Conservation (phyloP, 2,797 vertebrate genomes). For the Limosa lapponica region DNA sequence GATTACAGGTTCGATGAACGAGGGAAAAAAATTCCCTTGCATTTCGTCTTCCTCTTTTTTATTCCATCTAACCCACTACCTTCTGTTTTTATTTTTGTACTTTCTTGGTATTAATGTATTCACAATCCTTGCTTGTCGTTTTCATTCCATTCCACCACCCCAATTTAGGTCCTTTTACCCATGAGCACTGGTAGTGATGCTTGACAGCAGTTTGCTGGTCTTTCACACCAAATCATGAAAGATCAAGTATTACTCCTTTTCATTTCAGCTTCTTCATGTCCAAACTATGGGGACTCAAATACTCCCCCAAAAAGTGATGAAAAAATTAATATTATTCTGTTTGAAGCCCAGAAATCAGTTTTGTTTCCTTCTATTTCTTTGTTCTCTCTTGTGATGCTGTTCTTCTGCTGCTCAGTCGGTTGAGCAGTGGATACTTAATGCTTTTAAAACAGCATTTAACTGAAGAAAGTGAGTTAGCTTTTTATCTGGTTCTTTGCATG, state of each 20-base stretch:
- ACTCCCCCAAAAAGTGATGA: background rate
- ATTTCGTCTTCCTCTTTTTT: background rate
- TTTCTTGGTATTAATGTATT: background rate
- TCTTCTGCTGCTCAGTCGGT: background rate
- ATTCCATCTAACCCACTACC: background rate
- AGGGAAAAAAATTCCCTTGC: background rate
- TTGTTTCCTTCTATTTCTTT: background rate
- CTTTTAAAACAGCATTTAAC: background rate
- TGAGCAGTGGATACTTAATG: background rate
- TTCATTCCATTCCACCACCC: background rate
- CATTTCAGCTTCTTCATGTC: background rate
- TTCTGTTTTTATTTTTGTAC: background rate
- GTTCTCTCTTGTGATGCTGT: background rate
- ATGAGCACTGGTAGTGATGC: fast-evolving
- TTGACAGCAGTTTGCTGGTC: background rate
- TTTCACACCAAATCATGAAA: background rate
- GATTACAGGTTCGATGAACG: background rate
- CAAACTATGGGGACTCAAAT: background rate
- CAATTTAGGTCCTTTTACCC: background rate
- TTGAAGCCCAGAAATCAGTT: background rate
- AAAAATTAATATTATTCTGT: background rate
- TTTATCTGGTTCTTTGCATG: background rate
- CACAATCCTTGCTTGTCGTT: background rate
- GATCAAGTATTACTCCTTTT: background rate
- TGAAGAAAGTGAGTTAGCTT: background rate